These are phyloP conservation scores for Sandelia bainsii DNA, from an alignment of 2,797 vertebrate species.

Conservation along the genomic window DNA sequence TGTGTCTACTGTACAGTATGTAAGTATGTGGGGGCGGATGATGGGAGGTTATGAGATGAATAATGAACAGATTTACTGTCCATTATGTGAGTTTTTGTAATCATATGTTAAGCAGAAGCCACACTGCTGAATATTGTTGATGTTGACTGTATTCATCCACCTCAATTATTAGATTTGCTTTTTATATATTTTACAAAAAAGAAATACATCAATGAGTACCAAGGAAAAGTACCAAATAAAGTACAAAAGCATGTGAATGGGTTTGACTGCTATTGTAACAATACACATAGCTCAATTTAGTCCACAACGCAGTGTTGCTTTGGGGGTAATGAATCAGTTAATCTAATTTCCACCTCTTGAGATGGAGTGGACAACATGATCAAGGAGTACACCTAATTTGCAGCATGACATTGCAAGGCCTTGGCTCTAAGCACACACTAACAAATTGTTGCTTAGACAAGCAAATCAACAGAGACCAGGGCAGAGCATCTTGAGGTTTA, in stretches of 20 bases:
- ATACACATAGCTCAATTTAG: constrained; percentile 48
- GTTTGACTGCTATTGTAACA: constrained; percentile 21
- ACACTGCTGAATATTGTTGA: constrained; percentile 1
- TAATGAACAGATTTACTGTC: constrained; percentile 36
- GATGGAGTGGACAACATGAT: constrained; percentile 80
- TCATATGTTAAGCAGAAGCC: constrained; percentile 5
- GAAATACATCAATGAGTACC: not conserved
- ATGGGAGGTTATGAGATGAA: constrained; percentile 43
- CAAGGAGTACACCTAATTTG: constrained; percentile 82
- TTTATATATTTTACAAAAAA: not conserved
- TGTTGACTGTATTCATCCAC: constrained; percentile 1
- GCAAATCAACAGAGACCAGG: constrained; percentile 79
- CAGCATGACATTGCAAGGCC: constrained; percentile 80
- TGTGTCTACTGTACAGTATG: constrained; percentile 12
- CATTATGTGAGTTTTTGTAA: too few species aligned
- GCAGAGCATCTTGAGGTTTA: constrained; percentile 47
- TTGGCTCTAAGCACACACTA: constrained; percentile 77
- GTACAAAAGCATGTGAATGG: not conserved
- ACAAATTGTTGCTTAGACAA: constrained; percentile 85
- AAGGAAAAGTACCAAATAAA: not conserved
- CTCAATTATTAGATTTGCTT: not conserved
- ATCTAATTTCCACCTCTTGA: constrained; percentile 83
- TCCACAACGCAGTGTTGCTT: constrained; percentile 48
- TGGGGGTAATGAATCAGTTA: constrained; percentile 81
- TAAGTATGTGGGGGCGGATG: constrained; percentile 43